Base-by-base conservation (phyloP, 1,140 invertebrate species). In the Bombus sylvicola region DNA sequence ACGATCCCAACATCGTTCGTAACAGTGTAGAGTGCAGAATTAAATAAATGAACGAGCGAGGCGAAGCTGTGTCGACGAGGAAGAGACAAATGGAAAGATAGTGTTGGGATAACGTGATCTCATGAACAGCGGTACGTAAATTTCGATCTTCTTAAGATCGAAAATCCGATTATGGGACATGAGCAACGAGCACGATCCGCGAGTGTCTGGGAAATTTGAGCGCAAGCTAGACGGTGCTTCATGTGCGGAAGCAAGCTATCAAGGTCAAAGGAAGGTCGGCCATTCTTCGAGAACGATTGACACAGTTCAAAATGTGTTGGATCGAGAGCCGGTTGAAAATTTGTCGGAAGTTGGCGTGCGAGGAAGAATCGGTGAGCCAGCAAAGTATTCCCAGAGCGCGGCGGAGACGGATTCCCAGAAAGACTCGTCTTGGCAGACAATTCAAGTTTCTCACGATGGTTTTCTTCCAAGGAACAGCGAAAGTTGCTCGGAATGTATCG, bases 151-250 rank as follows among this genome's bases (percentile, higher is more conserved):
- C 1, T 31, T 22, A 10, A 71, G 75, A 84, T 72, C 57, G 76
- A 47, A 31, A 31, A 28, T 22, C 8, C 47, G 66, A 47, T 84
- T 72, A 84, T 84, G 75, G 76, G 76, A 84, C n/a, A 84, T 84
- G 83, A 84, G 75, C 39, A 79, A 79, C 83, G 83, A 84, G 28
- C 53, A 28, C 31, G 28, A n/a, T n/a, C 6, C 53, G 4, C 31
- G 22, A 47, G 8, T 13, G 22, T 66, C 47, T 6, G 22, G 39
- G 39, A 79, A 71, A 62, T 34, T 22, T 9, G 34, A 22, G 3
- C 25, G 3, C 12, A 83, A 34, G 28, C 28, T 13, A 3, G 43
- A 28, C 9, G 22, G 13, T 25, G 15, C 28, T 53, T 39, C 41
- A 28, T 76, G 34, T 10, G 2, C 31, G 8, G n/a, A 22, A 37